Percentiles rank a stretch among this genome's conserved stretches.
These are phyloP conservation scores for Zygaena filipendulae DNA, from an alignment of 2,888 invertebrate species.

Conservation along the genomic window DNA sequence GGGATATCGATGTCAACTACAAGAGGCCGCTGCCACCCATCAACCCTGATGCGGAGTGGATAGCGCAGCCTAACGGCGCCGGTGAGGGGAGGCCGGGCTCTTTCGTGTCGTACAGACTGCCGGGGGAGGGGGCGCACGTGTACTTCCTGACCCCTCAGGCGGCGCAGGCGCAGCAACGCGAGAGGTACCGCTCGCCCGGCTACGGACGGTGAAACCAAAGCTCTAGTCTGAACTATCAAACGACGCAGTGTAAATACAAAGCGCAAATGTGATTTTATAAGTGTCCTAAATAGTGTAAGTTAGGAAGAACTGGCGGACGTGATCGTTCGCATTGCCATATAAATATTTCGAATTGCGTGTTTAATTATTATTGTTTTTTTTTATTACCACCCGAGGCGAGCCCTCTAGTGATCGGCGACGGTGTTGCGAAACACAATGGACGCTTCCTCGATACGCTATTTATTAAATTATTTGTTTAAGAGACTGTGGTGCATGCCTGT, in stretches of 20 bases:
- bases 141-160: slow-evolving; percentile 81
- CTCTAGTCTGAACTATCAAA: slow-evolving; percentile 57
- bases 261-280: slow-evolving; percentile 67
- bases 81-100: slow-evolving; percentile 41
- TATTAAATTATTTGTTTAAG: slow-evolving; percentile 58
- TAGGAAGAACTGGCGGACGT: slow-evolving; percentile 51
- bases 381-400: too few relatives aligned
- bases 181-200: slow-evolving; percentile 45
- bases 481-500: slow-evolving; percentile 52
- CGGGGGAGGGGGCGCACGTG: slow-evolving; percentile 82
- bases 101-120: slow-evolving; percentile 77
- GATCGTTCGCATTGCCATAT: slow-evolving; percentile 55
- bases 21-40: slow-evolving; percentile 63
- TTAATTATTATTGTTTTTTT: slow-evolving; percentile 17
- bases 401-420: slow-evolving; percentile 24
- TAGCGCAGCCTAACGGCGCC: slow-evolving; percentile 59
- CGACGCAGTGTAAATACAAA: slow-evolving; percentile 58
- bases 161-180: slow-evolving; percentile 30
- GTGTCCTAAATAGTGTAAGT: slow-evolving; percentile 66
- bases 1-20: slow-evolving; percentile 70
- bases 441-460: slow-evolving; percentile 49
- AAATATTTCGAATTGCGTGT: slow-evolving; percentile 48
- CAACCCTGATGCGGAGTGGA: slow-evolving; percentile 71
- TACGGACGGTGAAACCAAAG: slow-evolving; percentile 63
- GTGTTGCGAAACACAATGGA: slow-evolving; percentile 34